Conservation (phyloP, 2,113 vertebrate species). For the Oryctolagus cuniculus region DNA sequence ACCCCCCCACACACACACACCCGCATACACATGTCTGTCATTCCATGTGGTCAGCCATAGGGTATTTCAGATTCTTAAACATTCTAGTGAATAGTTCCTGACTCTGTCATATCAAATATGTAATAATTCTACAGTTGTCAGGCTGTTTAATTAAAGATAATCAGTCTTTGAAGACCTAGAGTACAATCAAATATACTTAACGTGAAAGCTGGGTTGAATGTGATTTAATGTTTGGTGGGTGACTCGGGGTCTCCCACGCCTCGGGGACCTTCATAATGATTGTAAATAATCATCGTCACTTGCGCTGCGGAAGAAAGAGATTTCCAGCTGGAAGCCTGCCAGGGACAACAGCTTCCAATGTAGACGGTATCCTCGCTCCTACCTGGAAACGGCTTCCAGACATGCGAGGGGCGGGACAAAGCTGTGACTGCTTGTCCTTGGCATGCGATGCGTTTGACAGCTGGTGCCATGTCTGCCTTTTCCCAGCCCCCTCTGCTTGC, state of each 20-base stretch:
- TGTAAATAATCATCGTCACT: constrained; percentile 47
- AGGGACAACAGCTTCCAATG: neutral
- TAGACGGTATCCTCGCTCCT: neutral
- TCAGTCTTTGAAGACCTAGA: constrained; percentile 71
- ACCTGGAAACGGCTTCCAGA: constrained; percentile 33
- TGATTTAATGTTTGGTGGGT: constrained; percentile 75
- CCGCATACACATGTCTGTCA: neutral
- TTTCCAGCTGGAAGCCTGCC: constrained; percentile 38
- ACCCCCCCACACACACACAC: neutral
- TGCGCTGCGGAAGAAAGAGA: constrained; percentile 31
- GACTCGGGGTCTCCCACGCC: constrained; percentile 64
- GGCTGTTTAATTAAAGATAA: constrained; percentile 76
- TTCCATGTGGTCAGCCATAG: neutral
- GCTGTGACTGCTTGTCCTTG: constrained; percentile 57
- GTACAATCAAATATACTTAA: constrained; percentile 74
- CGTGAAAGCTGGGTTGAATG: constrained; percentile 62
- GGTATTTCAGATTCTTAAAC: constrained; percentile 61
- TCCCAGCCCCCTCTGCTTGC: constrained; percentile 5
- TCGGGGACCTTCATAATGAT: constrained; percentile 17
- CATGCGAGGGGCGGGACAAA: neutral
- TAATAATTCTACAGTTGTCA: constrained; percentile 45
- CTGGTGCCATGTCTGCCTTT: neutral
- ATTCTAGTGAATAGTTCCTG: constrained; percentile 19
- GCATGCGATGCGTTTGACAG: constrained; percentile 50
- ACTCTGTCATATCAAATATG: constrained; percentile 67